Conservation (phyloP, 2,113 vertebrate species). For the Callithrix jacchus region DNA sequence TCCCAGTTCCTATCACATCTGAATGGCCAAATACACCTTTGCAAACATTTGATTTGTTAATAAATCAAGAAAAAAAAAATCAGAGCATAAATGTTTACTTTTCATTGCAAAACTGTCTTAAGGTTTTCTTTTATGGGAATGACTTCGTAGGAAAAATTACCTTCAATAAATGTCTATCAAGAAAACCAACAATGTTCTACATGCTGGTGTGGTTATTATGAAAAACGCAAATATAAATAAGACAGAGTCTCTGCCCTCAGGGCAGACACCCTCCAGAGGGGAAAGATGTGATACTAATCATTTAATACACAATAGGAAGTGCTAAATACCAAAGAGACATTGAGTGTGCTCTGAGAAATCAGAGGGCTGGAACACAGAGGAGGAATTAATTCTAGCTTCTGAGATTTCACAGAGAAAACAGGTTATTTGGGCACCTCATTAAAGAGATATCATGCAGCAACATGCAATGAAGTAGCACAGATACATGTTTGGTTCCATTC, state of each 20-base stretch:
- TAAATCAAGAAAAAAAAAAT: not conserved
- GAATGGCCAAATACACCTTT: not conserved
- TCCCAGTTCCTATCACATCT: not conserved
- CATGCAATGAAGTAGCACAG: not conserved
- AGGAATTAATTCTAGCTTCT: not conserved
- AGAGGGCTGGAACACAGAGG: not conserved
- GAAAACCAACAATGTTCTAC: not conserved
- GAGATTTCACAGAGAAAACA: not conserved
- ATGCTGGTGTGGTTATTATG: not conserved
- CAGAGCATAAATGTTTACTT: not conserved
- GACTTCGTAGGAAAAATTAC: not conserved
- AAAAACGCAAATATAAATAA: not conserved
- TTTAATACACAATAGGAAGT: not conserved
- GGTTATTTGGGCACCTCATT: not conserved
- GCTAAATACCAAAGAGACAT: not conserved
- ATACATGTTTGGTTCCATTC: fast-evolving
- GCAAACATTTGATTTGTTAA: not conserved
- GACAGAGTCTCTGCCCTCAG: not conserved
- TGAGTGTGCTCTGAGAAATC: not conserved
- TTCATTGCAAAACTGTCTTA: not conserved
- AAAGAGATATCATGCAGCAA: fast-evolving
- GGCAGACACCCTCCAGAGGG: not conserved
- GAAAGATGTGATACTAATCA: not conserved
- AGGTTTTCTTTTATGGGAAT: not conserved
- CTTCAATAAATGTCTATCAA: not conserved